Percentiles rank a stretch among this genome's conserved stretches.
Conservation (phyloP, 1,140 invertebrate genomes). For the Megathymus violae region DNA sequence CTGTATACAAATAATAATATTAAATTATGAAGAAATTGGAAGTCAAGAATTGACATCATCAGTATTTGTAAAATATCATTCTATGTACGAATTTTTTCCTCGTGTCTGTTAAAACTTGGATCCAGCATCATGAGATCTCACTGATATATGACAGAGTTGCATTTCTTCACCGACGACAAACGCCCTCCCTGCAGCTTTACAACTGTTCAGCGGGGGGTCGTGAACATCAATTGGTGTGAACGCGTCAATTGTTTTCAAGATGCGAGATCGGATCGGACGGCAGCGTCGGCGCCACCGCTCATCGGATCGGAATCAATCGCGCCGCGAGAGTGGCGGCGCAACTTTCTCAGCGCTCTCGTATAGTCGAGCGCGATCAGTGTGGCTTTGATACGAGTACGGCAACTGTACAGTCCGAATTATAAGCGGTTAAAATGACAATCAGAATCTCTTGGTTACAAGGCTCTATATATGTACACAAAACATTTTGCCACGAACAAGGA, state of each 20-base stretch:
- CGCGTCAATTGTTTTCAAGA: slow-evolving; percentile 29
- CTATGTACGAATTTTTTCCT: too few species aligned
- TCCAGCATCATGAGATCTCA: too few species aligned
- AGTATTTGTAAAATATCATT: too few species aligned
- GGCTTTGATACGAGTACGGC: slow-evolving; percentile 44
- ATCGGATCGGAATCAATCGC: slow-evolving; percentile 52
- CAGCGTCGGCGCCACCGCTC: slow-evolving; percentile 2
- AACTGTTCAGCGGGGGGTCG: not conserved
- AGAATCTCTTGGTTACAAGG: too few species aligned
- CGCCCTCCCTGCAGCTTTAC: not conserved
- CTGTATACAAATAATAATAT: too few species aligned
- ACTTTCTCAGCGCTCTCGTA: slow-evolving; percentile 70
- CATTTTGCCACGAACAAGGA: too few species aligned
- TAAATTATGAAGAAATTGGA: too few species aligned
- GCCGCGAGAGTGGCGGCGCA: slow-evolving; percentile 61
- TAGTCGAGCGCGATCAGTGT: slow-evolving; percentile 48
- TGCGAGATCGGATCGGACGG: slow-evolving; percentile 29
- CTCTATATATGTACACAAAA: too few species aligned
- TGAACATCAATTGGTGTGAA: slow-evolving; percentile 19
- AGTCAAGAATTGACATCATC: too few species aligned
- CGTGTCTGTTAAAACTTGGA: too few species aligned
- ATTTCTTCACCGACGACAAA: too few species aligned
- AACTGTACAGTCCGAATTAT: slow-evolving; percentile 33
- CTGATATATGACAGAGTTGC: too few species aligned
- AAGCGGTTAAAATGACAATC: slow-evolving; percentile 23